A percentile compares a stretch with the other conserved stretches of the same genome.
Conservation (phyloP, 2,113 vertebrate species). For the Osmerus mordax region DNA sequence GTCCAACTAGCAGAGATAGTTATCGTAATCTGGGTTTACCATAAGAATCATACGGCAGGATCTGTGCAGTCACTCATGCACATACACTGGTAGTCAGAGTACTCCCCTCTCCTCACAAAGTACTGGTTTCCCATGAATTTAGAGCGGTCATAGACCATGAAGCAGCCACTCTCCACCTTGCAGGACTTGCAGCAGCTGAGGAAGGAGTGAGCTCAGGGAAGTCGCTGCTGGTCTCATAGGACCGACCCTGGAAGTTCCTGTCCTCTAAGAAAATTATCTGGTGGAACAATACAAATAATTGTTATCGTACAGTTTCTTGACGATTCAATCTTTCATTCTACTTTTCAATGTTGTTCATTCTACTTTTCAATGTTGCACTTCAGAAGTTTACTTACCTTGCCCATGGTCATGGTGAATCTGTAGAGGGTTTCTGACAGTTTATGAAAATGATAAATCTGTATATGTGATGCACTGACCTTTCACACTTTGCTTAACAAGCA, state of each 20-base stretch:
- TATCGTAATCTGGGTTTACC: not conserved
- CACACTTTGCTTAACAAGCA: conserved; percentile 6
- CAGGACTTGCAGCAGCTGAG: conserved; percentile 50
- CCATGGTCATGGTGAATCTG: conserved; percentile 15
- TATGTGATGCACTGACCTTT: not conserved
- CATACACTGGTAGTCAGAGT: conserved; percentile 57
- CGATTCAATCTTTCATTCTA: not conserved
- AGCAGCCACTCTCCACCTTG: conserved; percentile 46
- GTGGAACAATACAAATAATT: not conserved
- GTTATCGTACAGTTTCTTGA: not conserved
- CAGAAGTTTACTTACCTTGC: conserved; percentile 9
- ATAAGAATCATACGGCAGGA: conserved; percentile 2
- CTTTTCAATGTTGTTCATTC: no score
- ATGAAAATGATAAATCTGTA: not conserved
- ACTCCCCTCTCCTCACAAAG: conserved; percentile 66
- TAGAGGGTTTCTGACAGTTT: no score
- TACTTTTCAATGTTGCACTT: not conserved
- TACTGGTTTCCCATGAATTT: conserved; percentile 69
- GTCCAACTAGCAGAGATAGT: not conserved
- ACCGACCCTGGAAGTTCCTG: conserved; percentile 64
- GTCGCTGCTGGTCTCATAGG: conserved; percentile 65
- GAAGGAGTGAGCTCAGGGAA: conserved; percentile 51
- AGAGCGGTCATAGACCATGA: conserved; percentile 49
- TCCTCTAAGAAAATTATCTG: conserved; percentile 70
- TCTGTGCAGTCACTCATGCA: not conserved